Conservation (phyloP, 2,888 invertebrate genomes). For the Camptogramma bilineatum region DNA sequence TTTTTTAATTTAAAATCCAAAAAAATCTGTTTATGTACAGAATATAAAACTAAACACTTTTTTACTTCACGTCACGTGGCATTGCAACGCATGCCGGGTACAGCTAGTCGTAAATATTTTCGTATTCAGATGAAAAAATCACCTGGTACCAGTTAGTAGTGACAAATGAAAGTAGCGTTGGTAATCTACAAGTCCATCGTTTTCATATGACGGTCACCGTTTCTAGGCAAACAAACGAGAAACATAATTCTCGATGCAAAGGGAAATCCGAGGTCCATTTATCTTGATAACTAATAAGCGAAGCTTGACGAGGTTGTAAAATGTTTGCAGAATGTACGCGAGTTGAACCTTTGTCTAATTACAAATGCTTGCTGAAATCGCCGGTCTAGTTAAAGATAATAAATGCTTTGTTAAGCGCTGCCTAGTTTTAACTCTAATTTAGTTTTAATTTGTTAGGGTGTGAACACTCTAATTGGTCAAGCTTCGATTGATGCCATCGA, state of each 20-base stretch:
- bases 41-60: too few species aligned
- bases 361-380: constrained; percentile 24
- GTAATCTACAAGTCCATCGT: too few species aligned
- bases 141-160: too few species aligned
- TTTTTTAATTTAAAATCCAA: too few species aligned
- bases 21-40: too few species aligned
- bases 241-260: constrained; percentile 37
- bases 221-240: constrained; percentile 23
- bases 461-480: too few species aligned
- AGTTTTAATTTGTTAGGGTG: too few species aligned
- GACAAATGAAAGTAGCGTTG: too few species aligned
- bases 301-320: constrained; percentile 39
- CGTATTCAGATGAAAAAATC: not conserved
- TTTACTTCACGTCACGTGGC: too few species aligned
- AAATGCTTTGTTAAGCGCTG: not conserved
- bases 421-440: not conserved
- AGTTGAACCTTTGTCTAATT: constrained; percentile 42
- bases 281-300: constrained; percentile 38
- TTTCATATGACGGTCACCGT: not conserved
- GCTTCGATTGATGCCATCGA: too few species aligned
- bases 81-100: too few species aligned
- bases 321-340: constrained; percentile 30
- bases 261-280: constrained; percentile 40
- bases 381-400: constrained; percentile 1
- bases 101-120: not conserved